phyloP scores from a whole-genome alignment of 2,113 vertebrate genomes.

The Lophura nycthemera region DNA sequence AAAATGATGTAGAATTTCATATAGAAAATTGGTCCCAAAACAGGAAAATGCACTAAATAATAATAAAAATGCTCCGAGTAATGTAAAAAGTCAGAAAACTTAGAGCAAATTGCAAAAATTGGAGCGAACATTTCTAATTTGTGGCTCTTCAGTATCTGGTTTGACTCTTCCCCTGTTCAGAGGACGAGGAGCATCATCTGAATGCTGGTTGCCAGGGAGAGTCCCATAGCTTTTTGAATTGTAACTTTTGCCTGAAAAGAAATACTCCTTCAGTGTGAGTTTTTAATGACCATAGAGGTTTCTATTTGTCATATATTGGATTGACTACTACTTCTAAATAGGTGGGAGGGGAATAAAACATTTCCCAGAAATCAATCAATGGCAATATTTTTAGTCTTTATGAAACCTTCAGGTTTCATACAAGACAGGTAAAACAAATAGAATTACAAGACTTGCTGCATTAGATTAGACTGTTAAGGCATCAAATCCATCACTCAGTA shows the following conservation, averaged over 20 bases:
- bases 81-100: slow-evolving; percentile 40
- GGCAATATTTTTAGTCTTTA: background rate
- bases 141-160: slow-evolving; percentile 45
- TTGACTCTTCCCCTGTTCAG: slow-evolving; percentile 39
- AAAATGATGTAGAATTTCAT: background rate
- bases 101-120: slow-evolving; percentile 78
- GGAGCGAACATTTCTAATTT: slow-evolving; percentile 64
- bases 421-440: background rate
- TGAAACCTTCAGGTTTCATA: too few relatives aligned
- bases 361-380: background rate
- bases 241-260: slow-evolving; percentile 67
- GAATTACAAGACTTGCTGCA: background rate
- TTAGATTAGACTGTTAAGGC: background rate
- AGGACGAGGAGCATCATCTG: slow-evolving; percentile 40
- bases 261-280: slow-evolving; percentile 19
- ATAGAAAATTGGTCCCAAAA: slow-evolving; percentile 19
- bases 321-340: background rate
- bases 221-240: slow-evolving; percentile 65
- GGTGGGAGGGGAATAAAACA: background rate
- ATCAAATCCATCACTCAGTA: background rate
- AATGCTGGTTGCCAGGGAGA: slow-evolving; percentile 60
- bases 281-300: background rate
- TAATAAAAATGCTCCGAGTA: slow-evolving; percentile 14
- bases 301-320: background rate
- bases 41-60: slow-evolving; percentile 35